phyloP scores from a whole-genome alignment of 2,888 invertebrate genomes.

The Melolontha melolontha region DNA sequence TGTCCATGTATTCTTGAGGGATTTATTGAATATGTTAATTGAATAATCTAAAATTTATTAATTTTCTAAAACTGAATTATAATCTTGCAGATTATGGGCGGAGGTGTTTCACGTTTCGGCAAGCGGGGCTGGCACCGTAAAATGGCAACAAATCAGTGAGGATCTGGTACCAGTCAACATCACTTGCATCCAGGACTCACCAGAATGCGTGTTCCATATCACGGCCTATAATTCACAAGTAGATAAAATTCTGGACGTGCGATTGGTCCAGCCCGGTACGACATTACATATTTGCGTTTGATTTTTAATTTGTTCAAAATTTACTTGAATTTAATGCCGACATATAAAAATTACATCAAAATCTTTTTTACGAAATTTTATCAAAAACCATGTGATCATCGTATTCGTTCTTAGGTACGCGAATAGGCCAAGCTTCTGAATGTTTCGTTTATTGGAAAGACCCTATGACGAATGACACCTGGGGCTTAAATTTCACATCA shows the following conservation, averaged over 20 bases:
- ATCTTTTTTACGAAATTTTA: background rate
- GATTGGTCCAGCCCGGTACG: constrained; percentile 95
- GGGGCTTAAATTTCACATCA: constrained; percentile 98
- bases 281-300: background rate
- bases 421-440: constrained; percentile 97
- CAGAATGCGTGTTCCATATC: constrained; percentile 97
- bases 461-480: constrained; percentile 95
- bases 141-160: constrained; percentile 98
- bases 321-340: too few relatives aligned
- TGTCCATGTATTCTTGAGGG: too few relatives aligned
- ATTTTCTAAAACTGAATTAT: too few relatives aligned
- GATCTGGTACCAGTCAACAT: constrained; percentile 99
- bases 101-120: constrained; percentile 98
- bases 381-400: background rate
- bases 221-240: constrained; percentile 99
- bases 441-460: constrained; percentile 99
- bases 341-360: too few relatives aligned
- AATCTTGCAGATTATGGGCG: constrained; percentile 87
- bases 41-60: too few relatives aligned
- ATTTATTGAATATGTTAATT: too few relatives aligned
- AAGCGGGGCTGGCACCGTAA: constrained; percentile 91
- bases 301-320: background rate
- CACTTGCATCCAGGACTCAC: constrained; percentile 96
- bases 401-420: constrained; percentile 77
- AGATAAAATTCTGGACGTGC: constrained; percentile 97